A percentile compares a stretch with the other conserved stretches of the same genome.
Conservation (phyloP, 1,140 invertebrate genomes). For the Oedothorax gibbosus region DNA sequence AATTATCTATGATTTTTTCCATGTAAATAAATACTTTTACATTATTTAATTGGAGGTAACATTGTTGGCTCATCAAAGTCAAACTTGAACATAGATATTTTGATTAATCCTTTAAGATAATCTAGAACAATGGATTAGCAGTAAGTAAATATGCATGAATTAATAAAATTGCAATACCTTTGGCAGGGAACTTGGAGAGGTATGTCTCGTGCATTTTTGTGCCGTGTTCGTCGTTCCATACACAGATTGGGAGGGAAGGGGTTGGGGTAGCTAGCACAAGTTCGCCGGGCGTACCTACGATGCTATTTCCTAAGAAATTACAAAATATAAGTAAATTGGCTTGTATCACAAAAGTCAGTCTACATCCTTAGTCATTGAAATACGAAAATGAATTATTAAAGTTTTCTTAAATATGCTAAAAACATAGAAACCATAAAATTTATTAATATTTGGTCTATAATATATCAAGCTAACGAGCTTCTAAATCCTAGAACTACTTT, state of each 20-base stretch:
- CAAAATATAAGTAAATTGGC: too few relatives aligned
- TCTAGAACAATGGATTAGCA: neutral
- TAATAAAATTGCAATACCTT: neutral
- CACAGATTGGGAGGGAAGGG: slow-evolving; percentile 74
- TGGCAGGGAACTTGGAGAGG: slow-evolving; percentile 71
- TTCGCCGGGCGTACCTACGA: slow-evolving; percentile 72
- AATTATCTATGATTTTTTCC: too few relatives aligned
- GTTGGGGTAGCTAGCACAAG: slow-evolving; percentile 74
- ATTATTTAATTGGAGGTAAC: too few relatives aligned
- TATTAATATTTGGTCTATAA: too few relatives aligned
- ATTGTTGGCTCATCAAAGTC: too few relatives aligned
- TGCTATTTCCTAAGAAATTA: slow-evolving; percentile 57
- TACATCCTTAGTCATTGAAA: too few relatives aligned
- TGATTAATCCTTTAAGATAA: neutral
- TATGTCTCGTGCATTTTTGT: slow-evolving; percentile 73
- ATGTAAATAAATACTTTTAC: too few relatives aligned
- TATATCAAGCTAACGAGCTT: too few relatives aligned
- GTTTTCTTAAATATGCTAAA: too few relatives aligned
- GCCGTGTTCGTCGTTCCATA: slow-evolving; percentile 73
- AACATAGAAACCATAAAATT: neutral
- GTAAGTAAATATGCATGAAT: neutral
- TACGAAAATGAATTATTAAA: too few relatives aligned
- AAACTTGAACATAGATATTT: neutral
- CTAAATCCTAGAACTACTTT: too few relatives aligned
- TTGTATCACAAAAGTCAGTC: too few relatives aligned